Evolutionary conservation across 1,140 invertebrate genomes (phyloP).

Genomic region (Adelges cooleyi): DNA sequence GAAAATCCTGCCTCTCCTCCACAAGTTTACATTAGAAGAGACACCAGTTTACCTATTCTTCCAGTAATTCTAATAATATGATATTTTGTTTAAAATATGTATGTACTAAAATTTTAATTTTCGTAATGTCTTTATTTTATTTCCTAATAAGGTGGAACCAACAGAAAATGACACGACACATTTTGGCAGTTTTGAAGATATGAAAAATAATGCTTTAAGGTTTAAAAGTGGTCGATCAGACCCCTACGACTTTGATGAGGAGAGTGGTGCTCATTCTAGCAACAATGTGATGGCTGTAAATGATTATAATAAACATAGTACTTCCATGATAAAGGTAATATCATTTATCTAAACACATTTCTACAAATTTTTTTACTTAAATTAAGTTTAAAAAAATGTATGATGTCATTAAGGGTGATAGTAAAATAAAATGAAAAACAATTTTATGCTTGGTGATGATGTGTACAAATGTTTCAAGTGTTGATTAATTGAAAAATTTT

Average conservation of each 20-base stretch:
- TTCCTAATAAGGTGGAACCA: constrained; percentile 1
- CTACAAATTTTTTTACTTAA: too few species aligned
- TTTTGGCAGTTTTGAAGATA: constrained; percentile 19
- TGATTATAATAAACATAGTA: constrained; percentile 9
- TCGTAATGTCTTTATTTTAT: too few species aligned
- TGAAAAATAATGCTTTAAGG: constrained; percentile 17
- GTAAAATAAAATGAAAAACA: too few species aligned
- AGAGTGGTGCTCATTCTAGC: constrained; percentile 12
- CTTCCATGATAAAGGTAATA: constrained; percentile 21
- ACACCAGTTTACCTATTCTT: constrained; percentile 23
- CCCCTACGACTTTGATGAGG: constrained; percentile 21
- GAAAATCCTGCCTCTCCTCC: constrained; percentile 39
- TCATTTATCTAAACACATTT: too few species aligned
- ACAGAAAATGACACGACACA: constrained; percentile 8
- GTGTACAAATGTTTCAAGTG: too few species aligned
- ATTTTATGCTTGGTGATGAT: too few species aligned
- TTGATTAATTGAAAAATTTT: too few species aligned
- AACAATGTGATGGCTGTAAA: not conserved
- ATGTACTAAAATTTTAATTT: not conserved
- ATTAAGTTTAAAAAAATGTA: too few species aligned
- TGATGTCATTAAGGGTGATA: too few species aligned
- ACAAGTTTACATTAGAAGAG: constrained; percentile 32
- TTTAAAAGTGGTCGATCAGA: constrained; percentile 19
- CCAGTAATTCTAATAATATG: not conserved
- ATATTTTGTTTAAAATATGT: not conserved